Evolutionary conservation across 2,797 vertebrate genomes (phyloP), one percentile per base, ranked within the genome.

Genomic region (Sciurus carolinensis): DNA sequence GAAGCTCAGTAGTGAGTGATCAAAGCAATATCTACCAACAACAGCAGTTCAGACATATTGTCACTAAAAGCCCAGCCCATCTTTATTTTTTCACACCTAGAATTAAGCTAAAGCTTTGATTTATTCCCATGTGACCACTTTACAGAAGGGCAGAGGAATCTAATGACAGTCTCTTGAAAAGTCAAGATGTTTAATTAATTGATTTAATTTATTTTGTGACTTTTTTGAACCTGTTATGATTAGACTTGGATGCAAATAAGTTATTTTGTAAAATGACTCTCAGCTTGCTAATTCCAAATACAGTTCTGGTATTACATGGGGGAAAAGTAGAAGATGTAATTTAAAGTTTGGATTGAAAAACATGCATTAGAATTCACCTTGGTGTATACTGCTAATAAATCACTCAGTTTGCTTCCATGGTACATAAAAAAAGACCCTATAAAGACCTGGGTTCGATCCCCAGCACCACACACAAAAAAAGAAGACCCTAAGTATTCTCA

Each of bases 231-330:
- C 9, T 33, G 59, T 91, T 94, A 95, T 86, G 39, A 89, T 57
- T 91, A 67, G 1, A 5, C 26, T 62, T 95, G n/a, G 62, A 87
- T 94, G 47, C 28, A 88, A 94, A 95, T 89, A 95, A 84, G 86
- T 86, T 82, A 90, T 71, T 57, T 80, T 67, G 22, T 12, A 57
- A 80, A 81, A 42, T n/a, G 30, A 4, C 24, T 22, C 17, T 84
- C 4, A 76, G 59, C 11, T 91, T 96, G 42, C 76, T 87, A 66
- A 59, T 2, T 85, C 5, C 12, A 88, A 82, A 95, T n/a, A n/a
- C 15, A 87, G 9, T 17, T 67, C 18, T 52, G 1, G 8, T 67
- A 64, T 71, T 87, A 54, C 1, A 59, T 59, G 1, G 17, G 18
- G 1, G 6, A n/a, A 67, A 77, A 4, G 2, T 42, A 33, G n/a